Conservation (phyloP, 2,888 invertebrate species). For the Rhingia campestris region DNA sequence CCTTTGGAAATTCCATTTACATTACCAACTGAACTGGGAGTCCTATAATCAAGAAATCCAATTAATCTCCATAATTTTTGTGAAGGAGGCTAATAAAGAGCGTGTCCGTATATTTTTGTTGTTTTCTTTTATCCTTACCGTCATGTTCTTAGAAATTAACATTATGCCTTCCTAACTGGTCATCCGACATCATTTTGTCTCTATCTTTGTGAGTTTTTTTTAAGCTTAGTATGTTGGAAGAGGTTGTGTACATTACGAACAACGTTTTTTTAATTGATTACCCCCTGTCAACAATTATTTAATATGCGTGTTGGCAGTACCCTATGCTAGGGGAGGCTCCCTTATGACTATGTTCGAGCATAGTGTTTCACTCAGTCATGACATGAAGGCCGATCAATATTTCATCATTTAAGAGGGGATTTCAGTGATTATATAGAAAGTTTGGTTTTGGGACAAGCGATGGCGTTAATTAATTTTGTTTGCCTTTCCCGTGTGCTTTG, state of each 20-base stretch:
- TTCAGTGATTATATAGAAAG: conserved; percentile 22
- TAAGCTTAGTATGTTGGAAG: not conserved
- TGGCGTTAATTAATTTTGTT: conserved; percentile 62
- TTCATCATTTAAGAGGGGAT: conserved; percentile 47
- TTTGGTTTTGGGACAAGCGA: conserved; percentile 30
- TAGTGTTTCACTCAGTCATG: conserved; percentile 64
- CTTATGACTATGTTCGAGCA: conserved; percentile 33
- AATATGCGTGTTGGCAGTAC: conserved; percentile 52
- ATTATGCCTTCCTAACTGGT: conserved; percentile 12
- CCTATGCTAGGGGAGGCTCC: conserved; percentile 8
- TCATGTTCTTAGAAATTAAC: not conserved
- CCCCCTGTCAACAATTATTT: conserved; percentile 63
- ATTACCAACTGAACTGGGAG: conserved; percentile 33
- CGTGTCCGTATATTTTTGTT: conserved; percentile 1
- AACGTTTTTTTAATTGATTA: conserved; percentile 61
- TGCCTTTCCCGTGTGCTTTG: conserved; percentile 29
- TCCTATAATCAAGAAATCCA: conserved; percentile 63
- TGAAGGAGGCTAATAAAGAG: conserved; percentile 38
- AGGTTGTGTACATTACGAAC: conserved; percentile 1
- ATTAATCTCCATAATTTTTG: conserved; percentile 63
- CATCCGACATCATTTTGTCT: conserved; percentile 13
- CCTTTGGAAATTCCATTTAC: conserved; percentile 51
- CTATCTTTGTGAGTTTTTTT: not conserved
- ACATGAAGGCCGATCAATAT: conserved; percentile 48
- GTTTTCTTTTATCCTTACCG: not conserved